These are phyloP conservation scores for Ametastegia equiseti DNA, from an alignment of 2,888 invertebrate genomes.

Conservation along the genomic window DNA sequence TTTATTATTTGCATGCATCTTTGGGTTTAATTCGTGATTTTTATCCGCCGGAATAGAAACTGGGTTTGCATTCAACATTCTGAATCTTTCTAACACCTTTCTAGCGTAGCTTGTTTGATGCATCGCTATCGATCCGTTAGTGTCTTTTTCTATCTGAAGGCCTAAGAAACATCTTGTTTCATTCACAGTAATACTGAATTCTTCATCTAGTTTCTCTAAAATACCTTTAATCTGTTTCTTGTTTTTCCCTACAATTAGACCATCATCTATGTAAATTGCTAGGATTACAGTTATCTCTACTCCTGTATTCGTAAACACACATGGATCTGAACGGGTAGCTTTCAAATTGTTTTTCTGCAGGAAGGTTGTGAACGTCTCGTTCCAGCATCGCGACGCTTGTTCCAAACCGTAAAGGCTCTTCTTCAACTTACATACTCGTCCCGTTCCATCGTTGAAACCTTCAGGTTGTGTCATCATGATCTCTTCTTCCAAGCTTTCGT, in stretches of 20 bases:
- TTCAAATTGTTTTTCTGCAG: constrained; percentile 52
- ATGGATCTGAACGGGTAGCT: constrained; percentile 53
- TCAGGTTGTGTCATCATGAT: constrained; percentile 60
- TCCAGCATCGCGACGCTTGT: constrained; percentile 60
- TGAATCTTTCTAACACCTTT: neutral
- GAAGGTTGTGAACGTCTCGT: constrained; percentile 52
- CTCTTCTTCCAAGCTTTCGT: constrained; percentile 1
- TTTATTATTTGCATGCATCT: constrained; percentile 33
- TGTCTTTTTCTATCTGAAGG: constrained; percentile 48
- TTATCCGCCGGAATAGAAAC: constrained; percentile 24
- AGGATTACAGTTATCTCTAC: constrained; percentile 40
- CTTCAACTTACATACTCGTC: constrained; percentile 48
- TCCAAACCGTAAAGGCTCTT: constrained; percentile 61
- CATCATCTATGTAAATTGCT: constrained; percentile 57
- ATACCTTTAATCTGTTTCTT: neutral
- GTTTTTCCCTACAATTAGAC: constrained; percentile 46
- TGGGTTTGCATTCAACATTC: constrained; percentile 1
- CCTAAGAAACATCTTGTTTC: constrained; percentile 52
- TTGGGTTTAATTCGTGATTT: constrained; percentile 41
- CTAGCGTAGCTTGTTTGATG: neutral
- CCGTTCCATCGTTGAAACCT: constrained; percentile 56
- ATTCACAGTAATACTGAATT: constrained; percentile 48
- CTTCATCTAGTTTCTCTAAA: constrained; percentile 1
- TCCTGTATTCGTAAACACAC: constrained; percentile 51
- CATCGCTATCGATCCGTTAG: constrained; percentile 8